Evolutionary conservation across 1,140 invertebrate species (phyloP), one percentile per base, ranked within the genome.

Genomic region (Drosophila gunungcola): DNA sequence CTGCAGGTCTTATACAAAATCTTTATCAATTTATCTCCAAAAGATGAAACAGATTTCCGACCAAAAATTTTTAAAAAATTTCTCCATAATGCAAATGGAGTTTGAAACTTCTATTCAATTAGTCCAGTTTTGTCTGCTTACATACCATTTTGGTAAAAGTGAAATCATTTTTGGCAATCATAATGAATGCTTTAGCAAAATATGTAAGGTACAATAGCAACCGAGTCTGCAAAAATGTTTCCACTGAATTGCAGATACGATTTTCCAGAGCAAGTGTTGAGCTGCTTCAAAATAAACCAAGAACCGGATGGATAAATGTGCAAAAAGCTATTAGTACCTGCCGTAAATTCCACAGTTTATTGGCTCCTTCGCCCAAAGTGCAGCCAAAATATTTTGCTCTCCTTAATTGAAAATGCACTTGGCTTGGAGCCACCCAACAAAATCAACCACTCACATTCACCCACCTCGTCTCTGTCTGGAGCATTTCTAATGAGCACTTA

Each of bases 401-500:
- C 64, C 75, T 82, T 88, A 88, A 88, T 88, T 88, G 83, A 89
- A 88, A 88, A 88, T 88, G 79, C 83, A 88, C 75, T 83, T 73
- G 74, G 16, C 38, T 9, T 11, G 38, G 12, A 3, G 49, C 25
- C 16, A 25, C 10, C 27, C 7, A 5, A 13, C 10, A 5, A 25
- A 13, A 58, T 9, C 60, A 32, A 3, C 34, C 27, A 29, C 0
- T 29, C 27, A 29, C 51, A 16, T 39, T 16, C 36, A 32, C 41
- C 48, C 38, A 32, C 27, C 43, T 48, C 27, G 13, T 29, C 72
- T 73, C 55, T 65, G 81, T 65, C 56, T 86, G 34, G 56, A 82
- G 76, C 68, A 88, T 89, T 88, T 88, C 70, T 88, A 88, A 88
- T 88, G 83, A 88, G 83, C 80, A 88, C 83, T 88, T 88, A 88